Evolutionary conservation across 1,140 invertebrate species (phyloP).

Genomic region (Matsumurasca onukii): DNA sequence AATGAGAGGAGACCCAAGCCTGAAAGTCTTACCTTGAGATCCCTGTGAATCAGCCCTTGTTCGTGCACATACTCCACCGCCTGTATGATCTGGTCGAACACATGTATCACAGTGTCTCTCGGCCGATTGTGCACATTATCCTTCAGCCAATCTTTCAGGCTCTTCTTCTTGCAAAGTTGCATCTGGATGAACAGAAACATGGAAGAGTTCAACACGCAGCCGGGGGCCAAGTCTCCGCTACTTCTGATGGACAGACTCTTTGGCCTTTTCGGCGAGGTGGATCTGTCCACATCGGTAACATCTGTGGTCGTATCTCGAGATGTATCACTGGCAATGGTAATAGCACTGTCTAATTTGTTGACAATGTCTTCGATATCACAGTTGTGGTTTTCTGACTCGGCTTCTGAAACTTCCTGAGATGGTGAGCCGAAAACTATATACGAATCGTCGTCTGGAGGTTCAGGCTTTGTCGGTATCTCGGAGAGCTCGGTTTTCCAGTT

Average conservation of each 20-base stretch:
- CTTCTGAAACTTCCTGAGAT: background rate
- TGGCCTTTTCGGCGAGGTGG: constrained; percentile 21
- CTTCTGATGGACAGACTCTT: constrained; percentile 27
- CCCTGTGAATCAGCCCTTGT: constrained; percentile 88
- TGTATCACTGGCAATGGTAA: background rate
- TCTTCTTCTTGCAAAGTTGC: constrained; percentile 90
- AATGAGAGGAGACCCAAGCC: no score
- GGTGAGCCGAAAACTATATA: constrained; percentile 28
- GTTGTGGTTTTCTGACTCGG: background rate
- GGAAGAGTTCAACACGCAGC: constrained; percentile 21
- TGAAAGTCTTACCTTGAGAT: constrained; percentile 88
- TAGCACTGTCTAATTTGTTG: constrained; percentile 4
- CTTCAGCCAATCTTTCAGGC: constrained; percentile 86
- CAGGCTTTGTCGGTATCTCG: background rate
- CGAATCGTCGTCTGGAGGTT: constrained; percentile 32
- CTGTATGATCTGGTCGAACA: constrained; percentile 91
- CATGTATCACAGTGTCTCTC: constrained; percentile 59
- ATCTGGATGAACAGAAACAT: constrained; percentile 89
- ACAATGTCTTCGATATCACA: background rate
- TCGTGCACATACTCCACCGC: constrained; percentile 95
- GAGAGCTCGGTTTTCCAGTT: background rate
- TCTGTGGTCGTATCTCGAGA: constrained; percentile 11
- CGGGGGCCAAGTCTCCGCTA: background rate
- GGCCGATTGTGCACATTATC: constrained; percentile 52
- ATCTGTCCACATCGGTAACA: background rate